Conservation (phyloP, 2,888 invertebrate genomes). For the Xylota segnis region DNA sequence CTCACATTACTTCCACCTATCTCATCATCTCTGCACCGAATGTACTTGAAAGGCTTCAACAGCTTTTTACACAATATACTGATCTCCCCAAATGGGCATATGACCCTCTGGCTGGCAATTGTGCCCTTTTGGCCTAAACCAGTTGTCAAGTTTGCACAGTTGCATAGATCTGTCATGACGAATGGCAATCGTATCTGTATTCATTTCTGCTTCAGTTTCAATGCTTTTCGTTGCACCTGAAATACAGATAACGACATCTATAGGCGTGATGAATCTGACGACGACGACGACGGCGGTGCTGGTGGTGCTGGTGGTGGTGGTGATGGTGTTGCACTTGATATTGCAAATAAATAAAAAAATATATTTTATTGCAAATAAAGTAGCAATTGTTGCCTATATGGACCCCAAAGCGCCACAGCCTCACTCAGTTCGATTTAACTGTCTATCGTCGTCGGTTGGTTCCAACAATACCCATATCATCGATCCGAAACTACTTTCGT, state of each 20-base stretch:
- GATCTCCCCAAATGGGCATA: constrained; percentile 20
- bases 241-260: constrained; percentile 51
- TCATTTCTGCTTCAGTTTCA: constrained; percentile 42
- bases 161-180: constrained; percentile 27
- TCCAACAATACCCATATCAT: constrained; percentile 48
- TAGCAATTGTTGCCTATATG: constrained; percentile 74
- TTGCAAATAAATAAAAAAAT: constrained; percentile 57
- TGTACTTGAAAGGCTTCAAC: neutral
- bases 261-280: constrained; percentile 40
- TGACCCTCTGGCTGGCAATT: constrained; percentile 58
- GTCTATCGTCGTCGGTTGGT: constrained; percentile 76
- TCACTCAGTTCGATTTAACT: constrained; percentile 74
- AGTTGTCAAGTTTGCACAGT: constrained; percentile 26
- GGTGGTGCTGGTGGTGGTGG: constrained; percentile 38
- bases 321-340: constrained; percentile 74
- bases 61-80: neutral
- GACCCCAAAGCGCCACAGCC: constrained; percentile 61
- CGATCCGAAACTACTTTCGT: constrained; percentile 41
- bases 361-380: constrained; percentile 68
- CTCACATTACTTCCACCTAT: neutral
- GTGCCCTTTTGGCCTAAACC: constrained; percentile 63
- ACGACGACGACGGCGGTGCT: no score
- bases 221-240: constrained; percentile 57
- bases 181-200: constrained; percentile 39
- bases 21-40: neutral